Base-by-base conservation (phyloP, 2,113 vertebrate species). In the Rhodinocichla rosea region DNA sequence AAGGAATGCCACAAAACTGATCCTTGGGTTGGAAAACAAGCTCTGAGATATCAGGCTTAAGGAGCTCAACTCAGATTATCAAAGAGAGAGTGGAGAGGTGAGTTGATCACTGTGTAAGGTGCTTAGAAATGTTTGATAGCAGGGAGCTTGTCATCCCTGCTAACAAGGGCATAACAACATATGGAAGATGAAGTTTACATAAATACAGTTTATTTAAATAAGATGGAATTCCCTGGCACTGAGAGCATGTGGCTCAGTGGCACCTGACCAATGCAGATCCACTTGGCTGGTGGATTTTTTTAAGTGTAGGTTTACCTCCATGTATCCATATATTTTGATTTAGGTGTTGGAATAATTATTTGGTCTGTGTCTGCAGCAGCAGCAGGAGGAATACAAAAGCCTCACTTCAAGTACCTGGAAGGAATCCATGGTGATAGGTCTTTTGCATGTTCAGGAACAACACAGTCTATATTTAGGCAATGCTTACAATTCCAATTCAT, bases 81-180 rank as follows among this genome's bases (percentile, higher is more conserved):
- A 94, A 94, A 95, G 71, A 13, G 37, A 89, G 84, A 77, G 55
- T 20, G 64, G 50, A 87, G 73, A 92, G 55, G 80, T 92, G 93
- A 86, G 80, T 5, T 87, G 76, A 69, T 87, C 83, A 49, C n/a
- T 62, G 39, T 0, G 0, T 49, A 90, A 94, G 37, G 45, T 53
- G 15, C 50, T 73, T 49, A 49, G 27, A 65, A 86, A 92, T 92
- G 59, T 92, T 89, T 95, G 89, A 91, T 92, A 87, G 26, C 44
- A 57, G 59, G 42, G 40, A 86, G 63, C 45, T 83, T 87, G 68
- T 63, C 83, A 53, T 76, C 42, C 27, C n/a, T 77, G 55, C 50
- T 89, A 89, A 67, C 50, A 74, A 55, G 27, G n/a, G 13, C 49
- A 55, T 33, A 55, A 49, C 20, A 62, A 40, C 35, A 42, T 37